Evolutionary conservation across 2,888 invertebrate genomes (phyloP), one percentile per base, ranked within the genome.

Genomic region (Brachylomia viminalis): DNA sequence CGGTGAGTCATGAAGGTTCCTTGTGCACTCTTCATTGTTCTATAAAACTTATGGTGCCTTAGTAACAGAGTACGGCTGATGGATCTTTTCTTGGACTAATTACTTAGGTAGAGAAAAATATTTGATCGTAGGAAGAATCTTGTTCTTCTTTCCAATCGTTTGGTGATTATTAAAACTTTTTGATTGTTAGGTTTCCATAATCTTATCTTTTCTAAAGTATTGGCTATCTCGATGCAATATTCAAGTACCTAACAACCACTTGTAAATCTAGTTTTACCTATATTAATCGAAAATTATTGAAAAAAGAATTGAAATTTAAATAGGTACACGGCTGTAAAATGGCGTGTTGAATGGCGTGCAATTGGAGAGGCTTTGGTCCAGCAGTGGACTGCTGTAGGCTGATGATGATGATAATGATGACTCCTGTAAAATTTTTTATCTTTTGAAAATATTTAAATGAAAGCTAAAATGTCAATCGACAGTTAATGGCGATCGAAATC

Each of bases 1-100:
- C 59, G 52, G 38, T 79, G 83, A 83, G 33, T 79, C 72, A 75
- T 72, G 69, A 79, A 70, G 72, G 69, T 33, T 64, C 54, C 54
- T 62, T 20, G 67, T n/a, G 69, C 52, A 54, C 52, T 68, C n/a
- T 67, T 56, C 47, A 75, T 75, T 80, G 81, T 80, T 75, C 75
- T 58, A 30, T n/a, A 42, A 45, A 73, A 67, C 45, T 80, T 79
- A 73, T 80, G 74, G 1, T 45, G 61, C 75, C 75, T 47, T 75
- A 49, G 75, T 80, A 80, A 17, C 33, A 47, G 54, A 52, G 33
- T 45, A 17, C 17, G 23, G 45, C 3, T 62, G 27, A 61, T 67
- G n/a, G 62, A 73, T 52, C 23, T 52, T 45, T 56, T 62, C 33
- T 52, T 52, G 33, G 27, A 54, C 5, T 45, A 30, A 58, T 30